These are phyloP conservation scores for Cylindroiulus punctatus DNA, from an alignment of 2,888 invertebrate species.

Conservation along the genomic window DNA sequence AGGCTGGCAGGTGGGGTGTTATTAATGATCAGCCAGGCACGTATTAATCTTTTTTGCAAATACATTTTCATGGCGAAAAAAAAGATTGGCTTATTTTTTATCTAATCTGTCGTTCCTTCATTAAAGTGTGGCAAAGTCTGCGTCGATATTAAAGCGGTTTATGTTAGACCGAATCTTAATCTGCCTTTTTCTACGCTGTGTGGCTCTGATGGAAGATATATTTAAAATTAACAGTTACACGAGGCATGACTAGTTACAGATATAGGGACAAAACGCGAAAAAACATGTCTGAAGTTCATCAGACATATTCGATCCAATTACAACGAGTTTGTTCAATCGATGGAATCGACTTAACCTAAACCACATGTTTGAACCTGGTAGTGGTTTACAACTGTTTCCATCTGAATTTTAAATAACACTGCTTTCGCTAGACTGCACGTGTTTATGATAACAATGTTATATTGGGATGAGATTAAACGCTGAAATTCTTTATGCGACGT, in stretches of 20 bases:
- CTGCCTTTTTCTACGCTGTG: not conserved
- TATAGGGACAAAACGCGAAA: not conserved
- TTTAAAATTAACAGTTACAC: not conserved
- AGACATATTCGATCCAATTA: not conserved
- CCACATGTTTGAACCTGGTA: no score
- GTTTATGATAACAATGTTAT: no score
- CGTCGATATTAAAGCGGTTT: slow-evolving; percentile 28
- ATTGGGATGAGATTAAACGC: no score
- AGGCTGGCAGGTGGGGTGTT: slow-evolving; percentile 36
- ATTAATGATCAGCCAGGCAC: slow-evolving; percentile 42
- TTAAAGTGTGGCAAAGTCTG: slow-evolving; percentile 34
- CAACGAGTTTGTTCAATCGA: not conserved
- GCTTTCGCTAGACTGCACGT: no score
- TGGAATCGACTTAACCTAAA: not conserved
- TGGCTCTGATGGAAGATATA: not conserved
- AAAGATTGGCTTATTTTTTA: slow-evolving; percentile 17
- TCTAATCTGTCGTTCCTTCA: slow-evolving; percentile 42
- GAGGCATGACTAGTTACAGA: not conserved
- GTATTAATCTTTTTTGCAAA: slow-evolving; percentile 38
- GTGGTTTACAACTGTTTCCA: no score
- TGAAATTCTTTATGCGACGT: no score
- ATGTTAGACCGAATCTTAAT: slow-evolving; percentile 25
- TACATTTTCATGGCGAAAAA: slow-evolving; percentile 3
- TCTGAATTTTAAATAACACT: no score
- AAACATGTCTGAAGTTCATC: not conserved